Evolutionary conservation across 2,888 invertebrate genomes (phyloP).

Genomic region (Stenurella melanura): DNA sequence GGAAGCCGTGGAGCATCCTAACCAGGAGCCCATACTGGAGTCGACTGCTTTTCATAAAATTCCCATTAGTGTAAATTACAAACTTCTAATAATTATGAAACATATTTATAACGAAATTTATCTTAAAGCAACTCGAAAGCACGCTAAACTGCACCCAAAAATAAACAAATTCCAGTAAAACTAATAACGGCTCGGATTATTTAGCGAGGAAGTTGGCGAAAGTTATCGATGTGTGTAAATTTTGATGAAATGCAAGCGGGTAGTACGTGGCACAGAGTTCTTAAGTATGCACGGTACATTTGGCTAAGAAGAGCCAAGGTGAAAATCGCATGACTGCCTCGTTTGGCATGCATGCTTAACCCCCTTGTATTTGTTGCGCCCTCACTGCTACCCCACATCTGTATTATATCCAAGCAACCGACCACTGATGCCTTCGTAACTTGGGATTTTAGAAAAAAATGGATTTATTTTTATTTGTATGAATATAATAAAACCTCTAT

Average conservation of each 20-base stretch:
- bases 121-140: neutral
- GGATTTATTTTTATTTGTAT: neutral
- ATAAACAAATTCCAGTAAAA: conserved; percentile 61
- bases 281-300: conserved; percentile 69
- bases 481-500: neutral
- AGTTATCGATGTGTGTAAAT: conserved; percentile 64
- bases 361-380: conserved; percentile 63
- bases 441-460: neutral
- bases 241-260: conserved; percentile 66
- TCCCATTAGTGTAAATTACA: too few species aligned
- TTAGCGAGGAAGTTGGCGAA: conserved; percentile 63
- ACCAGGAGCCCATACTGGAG: too few species aligned
- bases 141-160: conserved; percentile 40
- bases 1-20: too few species aligned
- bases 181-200: conserved; percentile 62
- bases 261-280: conserved; percentile 53
- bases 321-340: conserved; percentile 64
- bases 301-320: conserved; percentile 68
- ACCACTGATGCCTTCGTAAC: conserved; percentile 34
- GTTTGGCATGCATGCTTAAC: conserved; percentile 66
- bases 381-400: conserved; percentile 53
- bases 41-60: too few species aligned
- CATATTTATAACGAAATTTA: neutral
- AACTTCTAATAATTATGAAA: neutral
- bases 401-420: conserved; percentile 59